Conservation (phyloP, 2,113 vertebrate species). For the Hippopotamus amphibius region DNA sequence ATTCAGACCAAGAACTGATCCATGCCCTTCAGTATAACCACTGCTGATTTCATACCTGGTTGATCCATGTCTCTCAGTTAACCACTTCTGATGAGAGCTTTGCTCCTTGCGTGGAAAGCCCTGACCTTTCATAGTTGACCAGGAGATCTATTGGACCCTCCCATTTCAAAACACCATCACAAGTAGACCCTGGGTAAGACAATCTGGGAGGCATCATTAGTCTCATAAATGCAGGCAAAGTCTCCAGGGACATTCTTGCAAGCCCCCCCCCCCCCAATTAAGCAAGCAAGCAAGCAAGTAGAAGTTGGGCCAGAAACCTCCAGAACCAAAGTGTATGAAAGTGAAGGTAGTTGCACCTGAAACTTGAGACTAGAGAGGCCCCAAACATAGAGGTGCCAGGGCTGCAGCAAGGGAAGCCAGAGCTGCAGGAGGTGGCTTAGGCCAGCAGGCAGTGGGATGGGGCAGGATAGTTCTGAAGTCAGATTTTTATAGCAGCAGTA, state of each 20-base stretch:
- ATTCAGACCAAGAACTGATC: not conserved
- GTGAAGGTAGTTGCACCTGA: not conserved
- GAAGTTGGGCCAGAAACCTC: not conserved
- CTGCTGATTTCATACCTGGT: not conserved
- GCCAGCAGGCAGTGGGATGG: not conserved
- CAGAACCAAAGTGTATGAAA: not conserved
- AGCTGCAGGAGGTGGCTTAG: not conserved
- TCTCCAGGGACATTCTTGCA: conserved; percentile 26
- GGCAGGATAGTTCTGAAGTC: not conserved
- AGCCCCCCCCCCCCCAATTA: not conserved
- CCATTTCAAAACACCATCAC: not conserved
- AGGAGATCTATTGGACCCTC: not conserved
- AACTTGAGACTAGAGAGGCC: not conserved
- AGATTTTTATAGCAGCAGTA: conserved; percentile 10
- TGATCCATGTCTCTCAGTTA: conserved; percentile 11
- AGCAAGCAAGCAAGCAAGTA: not conserved
- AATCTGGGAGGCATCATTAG: not conserved
- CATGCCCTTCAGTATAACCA: not conserved
- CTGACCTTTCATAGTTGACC: not conserved
- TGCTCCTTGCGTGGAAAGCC: not conserved
- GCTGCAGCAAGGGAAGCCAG: not conserved
- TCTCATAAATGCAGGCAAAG: conserved; percentile 16
- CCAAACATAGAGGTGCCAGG: not conserved
- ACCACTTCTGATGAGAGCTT: not conserved
- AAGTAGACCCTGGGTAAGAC: not conserved